phyloP scores from a whole-genome alignment of 1,140 invertebrate species.

The Laupala kohalensis region DNA sequence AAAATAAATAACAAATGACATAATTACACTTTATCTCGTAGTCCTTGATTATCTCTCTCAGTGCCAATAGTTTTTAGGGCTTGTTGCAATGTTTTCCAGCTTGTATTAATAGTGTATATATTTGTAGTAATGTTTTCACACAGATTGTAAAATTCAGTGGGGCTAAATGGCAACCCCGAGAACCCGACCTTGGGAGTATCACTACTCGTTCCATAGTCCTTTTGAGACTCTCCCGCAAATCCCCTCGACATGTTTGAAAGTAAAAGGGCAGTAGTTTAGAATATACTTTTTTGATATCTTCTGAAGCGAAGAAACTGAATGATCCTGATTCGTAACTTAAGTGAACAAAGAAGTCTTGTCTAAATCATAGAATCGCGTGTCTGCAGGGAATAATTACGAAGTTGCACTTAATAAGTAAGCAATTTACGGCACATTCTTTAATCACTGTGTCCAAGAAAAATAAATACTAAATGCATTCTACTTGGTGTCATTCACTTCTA shows the following conservation, averaged over 20 bases:
- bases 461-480: too few species aligned
- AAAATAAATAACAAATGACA: neutral
- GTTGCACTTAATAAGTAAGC: too few species aligned
- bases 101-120: constrained; percentile 60
- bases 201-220: constrained; percentile 29
- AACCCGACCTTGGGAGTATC: constrained; percentile 44
- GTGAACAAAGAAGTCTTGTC: too few species aligned
- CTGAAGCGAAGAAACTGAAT: too few species aligned
- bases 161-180: constrained; percentile 42
- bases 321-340: too few species aligned
- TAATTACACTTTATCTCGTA: constrained; percentile 50
- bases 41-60: constrained; percentile 49
- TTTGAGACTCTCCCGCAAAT: neutral
- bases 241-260: neutral
- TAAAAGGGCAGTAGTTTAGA: too few species aligned
- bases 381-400: too few species aligned
- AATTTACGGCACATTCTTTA: too few species aligned
- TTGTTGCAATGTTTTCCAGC: constrained; percentile 53
- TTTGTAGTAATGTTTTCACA: constrained; percentile 55
- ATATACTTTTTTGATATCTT: too few species aligned
- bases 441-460: too few species aligned
- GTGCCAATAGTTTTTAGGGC: constrained; percentile 63
- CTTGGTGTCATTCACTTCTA: too few species aligned
- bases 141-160: constrained; percentile 56
- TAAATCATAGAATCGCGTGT: too few species aligned